These are phyloP conservation scores for Latrodectus hesperus DNA, from an alignment of 2,888 invertebrate species.

Conservation along the genomic window DNA sequence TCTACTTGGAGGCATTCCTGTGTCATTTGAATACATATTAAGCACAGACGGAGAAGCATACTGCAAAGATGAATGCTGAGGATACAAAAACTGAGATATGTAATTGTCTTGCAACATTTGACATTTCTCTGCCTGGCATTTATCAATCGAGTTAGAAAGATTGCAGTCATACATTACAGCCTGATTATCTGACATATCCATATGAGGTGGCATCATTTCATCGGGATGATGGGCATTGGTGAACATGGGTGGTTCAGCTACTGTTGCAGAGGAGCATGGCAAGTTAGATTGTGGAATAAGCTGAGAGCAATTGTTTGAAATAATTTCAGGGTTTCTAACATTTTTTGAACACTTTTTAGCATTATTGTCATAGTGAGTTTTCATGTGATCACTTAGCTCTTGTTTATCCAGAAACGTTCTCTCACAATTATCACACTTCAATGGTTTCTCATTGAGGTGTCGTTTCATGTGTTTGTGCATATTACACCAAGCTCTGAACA, in stretches of 20 bases:
- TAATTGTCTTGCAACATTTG: conserved; percentile 58
- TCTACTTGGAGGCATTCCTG: conserved; percentile 35
- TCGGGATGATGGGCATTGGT: conserved; percentile 19
- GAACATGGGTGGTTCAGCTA: conserved; percentile 20
- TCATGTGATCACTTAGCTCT: conserved; percentile 71
- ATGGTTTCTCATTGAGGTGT: conserved; percentile 70
- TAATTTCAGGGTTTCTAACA: conserved; percentile 11
- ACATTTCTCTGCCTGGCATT: conserved; percentile 50
- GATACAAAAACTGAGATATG: conserved; percentile 62
- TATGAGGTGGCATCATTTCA: conserved; percentile 47
- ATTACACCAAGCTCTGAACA: conserved; percentile 69
- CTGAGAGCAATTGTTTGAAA: conserved; percentile 15
- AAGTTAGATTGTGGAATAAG: conserved; percentile 22
- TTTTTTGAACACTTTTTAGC: conserved; percentile 16
- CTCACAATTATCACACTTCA: conserved; percentile 70
- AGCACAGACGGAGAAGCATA: conserved; percentile 54
- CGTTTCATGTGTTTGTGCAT: conserved; percentile 70
- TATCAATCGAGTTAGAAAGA: conserved; percentile 52
- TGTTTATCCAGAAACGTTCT: conserved; percentile 70
- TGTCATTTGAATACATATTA: conserved; percentile 53
- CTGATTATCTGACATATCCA: conserved; percentile 56
- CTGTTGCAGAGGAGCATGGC: conserved; percentile 24
- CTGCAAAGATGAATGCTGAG: conserved; percentile 52
- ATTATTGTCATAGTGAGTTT: conserved; percentile 47
- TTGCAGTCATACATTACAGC: conserved; percentile 58